These are phyloP conservation scores for Anthopleura xanthogrammica DNA, from an alignment of 92 coral and sea anemone species.

Conservation along the genomic window DNA sequence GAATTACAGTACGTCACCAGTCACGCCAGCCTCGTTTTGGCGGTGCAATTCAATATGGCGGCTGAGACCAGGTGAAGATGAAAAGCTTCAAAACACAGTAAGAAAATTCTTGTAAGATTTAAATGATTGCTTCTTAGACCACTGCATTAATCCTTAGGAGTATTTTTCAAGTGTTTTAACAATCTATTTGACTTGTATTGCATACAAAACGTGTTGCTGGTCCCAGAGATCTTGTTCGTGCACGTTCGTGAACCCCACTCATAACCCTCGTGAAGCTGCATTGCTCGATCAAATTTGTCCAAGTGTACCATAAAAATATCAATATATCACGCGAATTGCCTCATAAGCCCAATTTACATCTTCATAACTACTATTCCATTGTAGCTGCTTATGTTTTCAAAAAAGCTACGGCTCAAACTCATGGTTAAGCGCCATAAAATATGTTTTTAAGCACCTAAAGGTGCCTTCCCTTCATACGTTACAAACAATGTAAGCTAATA, in stretches of 20 bases:
- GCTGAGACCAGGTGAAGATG: not conserved
- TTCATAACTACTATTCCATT: not conserved
- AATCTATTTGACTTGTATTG: no score
- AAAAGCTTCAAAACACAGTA: not conserved
- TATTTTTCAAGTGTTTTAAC: no score
- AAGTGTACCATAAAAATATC: no score
- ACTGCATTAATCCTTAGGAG: no score
- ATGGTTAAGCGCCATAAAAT: no score
- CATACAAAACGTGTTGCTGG: no score
- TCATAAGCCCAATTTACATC: not conserved
- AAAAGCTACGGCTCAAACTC: not conserved
- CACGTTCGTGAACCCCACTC: not conserved
- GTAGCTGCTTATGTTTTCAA: not conserved
- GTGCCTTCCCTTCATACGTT: no score
- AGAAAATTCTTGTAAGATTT: not conserved
- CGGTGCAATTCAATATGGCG: not conserved
- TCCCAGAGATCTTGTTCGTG: not conserved
- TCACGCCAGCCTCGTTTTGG: not conserved
- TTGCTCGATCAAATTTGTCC: not conserved
- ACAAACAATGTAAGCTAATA: no score
- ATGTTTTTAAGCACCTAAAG: no score
- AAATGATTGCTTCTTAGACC: not conserved
- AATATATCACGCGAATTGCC: not conserved
- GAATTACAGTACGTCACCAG: not conserved
- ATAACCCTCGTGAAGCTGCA: no score